Conservation (phyloP, 2,797 vertebrate genomes). For the Chelmon rostratus region DNA sequence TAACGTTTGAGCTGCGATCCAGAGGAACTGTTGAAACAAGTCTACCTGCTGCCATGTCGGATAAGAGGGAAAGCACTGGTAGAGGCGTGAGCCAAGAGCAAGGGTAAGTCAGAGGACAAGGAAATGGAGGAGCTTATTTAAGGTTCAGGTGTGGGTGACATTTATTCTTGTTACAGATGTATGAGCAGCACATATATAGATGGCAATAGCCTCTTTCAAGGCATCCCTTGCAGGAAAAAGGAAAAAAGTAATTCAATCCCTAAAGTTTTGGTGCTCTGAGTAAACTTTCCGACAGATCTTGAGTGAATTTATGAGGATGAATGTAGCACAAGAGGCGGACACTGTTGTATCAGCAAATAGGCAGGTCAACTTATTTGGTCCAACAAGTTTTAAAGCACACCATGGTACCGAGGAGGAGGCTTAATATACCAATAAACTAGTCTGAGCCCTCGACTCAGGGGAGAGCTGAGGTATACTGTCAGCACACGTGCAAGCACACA, state of each 20-base stretch:
- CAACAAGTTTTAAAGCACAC: conserved; percentile 65
- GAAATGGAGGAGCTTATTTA: conserved; percentile 51
- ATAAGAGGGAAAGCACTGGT: conserved; percentile 33
- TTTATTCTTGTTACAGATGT: conserved; percentile 62
- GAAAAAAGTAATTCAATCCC: conserved; percentile 35
- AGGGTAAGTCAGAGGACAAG: conserved; percentile 51
- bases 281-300: conserved; percentile 57
- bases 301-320: conserved; percentile 63
- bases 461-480: conserved; percentile 38
- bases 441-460: conserved; percentile 41
- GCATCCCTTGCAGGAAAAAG: conserved; percentile 16
- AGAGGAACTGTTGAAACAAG: conserved; percentile 57
- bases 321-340: conserved; percentile 49
- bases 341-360: conserved; percentile 59
- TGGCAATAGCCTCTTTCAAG: conserved; percentile 40
- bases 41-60: conserved; percentile 39
- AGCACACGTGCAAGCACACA: conserved; percentile 44
- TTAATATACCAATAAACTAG: conserved; percentile 61
- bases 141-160: conserved; percentile 53
- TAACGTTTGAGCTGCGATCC: conserved; percentile 36
- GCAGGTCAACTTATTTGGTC: conserved; percentile 58
- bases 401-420: conserved; percentile 36
- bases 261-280: conserved; percentile 51
- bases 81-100: conserved; percentile 52
- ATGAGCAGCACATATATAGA: conserved; percentile 11